Conservation (phyloP, 2,888 invertebrate species). For the Pristionchus japonicus region DNA sequence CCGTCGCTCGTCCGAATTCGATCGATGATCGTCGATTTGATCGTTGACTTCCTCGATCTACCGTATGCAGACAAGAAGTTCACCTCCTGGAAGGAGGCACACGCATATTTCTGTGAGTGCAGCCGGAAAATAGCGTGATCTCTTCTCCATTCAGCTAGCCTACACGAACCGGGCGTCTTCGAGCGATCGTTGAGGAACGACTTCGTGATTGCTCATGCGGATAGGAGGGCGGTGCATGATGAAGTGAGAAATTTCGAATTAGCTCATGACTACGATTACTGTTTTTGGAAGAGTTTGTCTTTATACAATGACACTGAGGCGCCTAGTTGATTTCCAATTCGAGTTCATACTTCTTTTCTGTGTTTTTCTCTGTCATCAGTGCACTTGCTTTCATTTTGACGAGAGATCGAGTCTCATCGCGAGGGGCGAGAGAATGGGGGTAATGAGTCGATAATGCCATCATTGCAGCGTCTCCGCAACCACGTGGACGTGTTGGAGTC, state of each 20-base stretch:
- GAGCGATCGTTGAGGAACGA: conserved; percentile 64
- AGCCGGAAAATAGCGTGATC: too few relatives aligned
- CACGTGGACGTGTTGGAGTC: conserved; percentile 65
- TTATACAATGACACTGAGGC: too few relatives aligned
- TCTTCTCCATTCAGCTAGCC: conserved; percentile 52
- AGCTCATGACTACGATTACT: too few relatives aligned
- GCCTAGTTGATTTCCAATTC: too few relatives aligned
- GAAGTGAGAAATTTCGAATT: not conserved
- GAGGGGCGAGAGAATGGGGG: too few relatives aligned
- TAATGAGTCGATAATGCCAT: not conserved
- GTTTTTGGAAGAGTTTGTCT: too few relatives aligned
- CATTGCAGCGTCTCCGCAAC: conserved; percentile 47
- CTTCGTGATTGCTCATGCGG: conserved; percentile 68
- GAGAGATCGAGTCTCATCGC: too few relatives aligned
- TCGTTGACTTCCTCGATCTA: conserved; percentile 68
- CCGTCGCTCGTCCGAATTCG: conserved; percentile 63
- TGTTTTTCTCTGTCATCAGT: too few relatives aligned
- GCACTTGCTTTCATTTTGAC: too few relatives aligned
- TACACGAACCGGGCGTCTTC: conserved; percentile 59
- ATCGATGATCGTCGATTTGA: conserved; percentile 66
- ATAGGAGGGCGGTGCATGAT: conserved; percentile 43
- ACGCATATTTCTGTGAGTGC: conserved; percentile 60
- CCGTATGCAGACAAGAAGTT: conserved; percentile 67
- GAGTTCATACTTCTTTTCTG: too few relatives aligned
- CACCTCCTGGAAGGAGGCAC: conserved; percentile 65